Conservation (phyloP, 2,797 vertebrate species). For the Dallia pectoralis region DNA sequence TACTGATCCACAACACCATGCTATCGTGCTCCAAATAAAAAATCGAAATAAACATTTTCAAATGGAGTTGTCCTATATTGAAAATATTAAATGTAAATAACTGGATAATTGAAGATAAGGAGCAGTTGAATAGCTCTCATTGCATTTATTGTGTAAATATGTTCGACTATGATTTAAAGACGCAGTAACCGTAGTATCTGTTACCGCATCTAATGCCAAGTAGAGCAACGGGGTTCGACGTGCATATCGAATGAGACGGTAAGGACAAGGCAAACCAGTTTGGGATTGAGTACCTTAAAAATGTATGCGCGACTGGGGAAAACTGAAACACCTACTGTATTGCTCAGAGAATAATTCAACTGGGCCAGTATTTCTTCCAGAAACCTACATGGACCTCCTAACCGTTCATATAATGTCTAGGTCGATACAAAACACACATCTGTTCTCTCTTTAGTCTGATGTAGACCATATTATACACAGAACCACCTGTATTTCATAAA, state of each 20-base stretch:
- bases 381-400: too few relatives aligned
- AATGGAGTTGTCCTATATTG: conserved; percentile 22
- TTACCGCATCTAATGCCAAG: conserved; percentile 43
- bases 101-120: conserved; percentile 49
- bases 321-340: too few relatives aligned
- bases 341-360: too few relatives aligned
- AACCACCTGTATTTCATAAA: too few relatives aligned
- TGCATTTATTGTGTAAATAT: conserved; percentile 45
- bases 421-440: too few relatives aligned
- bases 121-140: conserved; percentile 39
- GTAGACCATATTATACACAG: too few relatives aligned
- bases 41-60: conserved; percentile 56
- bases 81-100: conserved; percentile 73
- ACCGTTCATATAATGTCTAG: too few relatives aligned
- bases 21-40: too few relatives aligned
- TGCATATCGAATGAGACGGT: conserved; percentile 52
- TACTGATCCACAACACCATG: conserved; percentile 53
- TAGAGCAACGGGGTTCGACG: conserved; percentile 32
- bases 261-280: conserved; percentile 49
- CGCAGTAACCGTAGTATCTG: conserved; percentile 56
- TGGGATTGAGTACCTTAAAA: conserved; percentile 61
- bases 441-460: conserved; percentile 10
- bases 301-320: background rate
- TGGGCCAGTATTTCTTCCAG: too few relatives aligned
- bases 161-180: conserved; percentile 53